Conservation (phyloP, 2,113 vertebrate genomes). For the Peromyscus maniculatus region DNA sequence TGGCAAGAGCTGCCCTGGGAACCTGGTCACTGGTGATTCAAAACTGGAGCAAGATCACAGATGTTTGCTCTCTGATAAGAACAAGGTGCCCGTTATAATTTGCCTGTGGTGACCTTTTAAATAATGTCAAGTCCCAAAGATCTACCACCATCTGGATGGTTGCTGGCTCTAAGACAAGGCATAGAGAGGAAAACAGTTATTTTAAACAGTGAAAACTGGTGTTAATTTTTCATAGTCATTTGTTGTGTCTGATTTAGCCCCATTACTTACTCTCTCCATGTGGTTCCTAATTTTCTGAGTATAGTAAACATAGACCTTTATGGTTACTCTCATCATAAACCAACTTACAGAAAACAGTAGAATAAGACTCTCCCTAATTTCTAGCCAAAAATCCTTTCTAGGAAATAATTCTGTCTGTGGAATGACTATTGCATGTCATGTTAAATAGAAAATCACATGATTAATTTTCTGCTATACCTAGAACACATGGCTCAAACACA, state of each 20-base stretch:
- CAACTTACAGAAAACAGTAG: background rate
- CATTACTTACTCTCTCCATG: background rate
- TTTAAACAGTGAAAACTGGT: slow-evolving; percentile 68
- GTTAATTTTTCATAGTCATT: slow-evolving; percentile 65
- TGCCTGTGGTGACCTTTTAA: slow-evolving; percentile 76
- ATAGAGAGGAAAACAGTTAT: slow-evolving; percentile 57
- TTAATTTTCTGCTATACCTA: slow-evolving; percentile 7
- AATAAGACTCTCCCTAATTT: background rate
- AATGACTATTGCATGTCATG: background rate
- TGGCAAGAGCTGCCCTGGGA: background rate
- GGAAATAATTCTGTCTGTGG: background rate
- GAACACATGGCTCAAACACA: background rate
- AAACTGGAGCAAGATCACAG: slow-evolving; percentile 68
- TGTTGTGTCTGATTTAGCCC: slow-evolving; percentile 12
- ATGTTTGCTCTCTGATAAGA: slow-evolving; percentile 79
- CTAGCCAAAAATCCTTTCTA: background rate
- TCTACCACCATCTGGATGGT: slow-evolving; percentile 66
- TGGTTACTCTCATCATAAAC: background rate
- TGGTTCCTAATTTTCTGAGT: slow-evolving; percentile 37
- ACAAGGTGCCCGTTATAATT: slow-evolving; percentile 64
- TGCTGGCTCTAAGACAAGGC: slow-evolving; percentile 23
- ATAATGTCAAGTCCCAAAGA: slow-evolving; percentile 81
- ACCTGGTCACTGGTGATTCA: slow-evolving; percentile 22
- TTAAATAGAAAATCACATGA: background rate
- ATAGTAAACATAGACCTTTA: background rate